Evolutionary conservation across 2,113 vertebrate species (phyloP).

Genomic region (Sprattus sprattus): DNA sequence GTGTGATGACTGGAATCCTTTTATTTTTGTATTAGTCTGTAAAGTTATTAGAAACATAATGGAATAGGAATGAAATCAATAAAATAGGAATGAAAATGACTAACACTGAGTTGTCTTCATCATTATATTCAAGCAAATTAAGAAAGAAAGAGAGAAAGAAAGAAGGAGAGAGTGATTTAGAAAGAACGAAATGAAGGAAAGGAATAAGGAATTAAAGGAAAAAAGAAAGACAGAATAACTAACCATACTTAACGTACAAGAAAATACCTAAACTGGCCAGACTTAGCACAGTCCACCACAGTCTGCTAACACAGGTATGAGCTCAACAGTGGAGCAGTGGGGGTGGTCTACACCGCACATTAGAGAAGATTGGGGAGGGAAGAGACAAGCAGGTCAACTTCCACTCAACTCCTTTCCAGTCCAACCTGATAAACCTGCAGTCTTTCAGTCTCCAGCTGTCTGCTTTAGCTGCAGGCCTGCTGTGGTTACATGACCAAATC

Average conservation of each 20-base stretch:
- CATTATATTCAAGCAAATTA: neutral
- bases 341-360: too few species aligned
- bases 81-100: neutral
- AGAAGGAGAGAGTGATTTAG: neutral
- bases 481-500: neutral
- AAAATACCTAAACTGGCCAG: too few species aligned
- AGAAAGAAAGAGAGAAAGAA: neutral
- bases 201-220: neutral
- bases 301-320: too few species aligned
- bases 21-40: slow-evolving; percentile 37
- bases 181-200: neutral
- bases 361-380: too few species aligned
- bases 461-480: neutral
- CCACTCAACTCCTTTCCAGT: neutral
- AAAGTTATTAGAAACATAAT: slow-evolving; percentile 25
- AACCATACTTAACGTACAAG: too few species aligned
- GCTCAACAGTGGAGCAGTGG: too few species aligned
- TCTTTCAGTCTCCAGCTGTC: neutral
- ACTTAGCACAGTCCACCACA: too few species aligned
- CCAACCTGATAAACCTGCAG: neutral
- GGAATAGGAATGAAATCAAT: slow-evolving; percentile 14
- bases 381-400: too few species aligned
- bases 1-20: slow-evolving; percentile 12
- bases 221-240: neutral
- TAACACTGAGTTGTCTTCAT: neutral